phyloP scores from a whole-genome alignment of 2,113 vertebrate genomes.

The Coreoperca whiteheadi region DNA sequence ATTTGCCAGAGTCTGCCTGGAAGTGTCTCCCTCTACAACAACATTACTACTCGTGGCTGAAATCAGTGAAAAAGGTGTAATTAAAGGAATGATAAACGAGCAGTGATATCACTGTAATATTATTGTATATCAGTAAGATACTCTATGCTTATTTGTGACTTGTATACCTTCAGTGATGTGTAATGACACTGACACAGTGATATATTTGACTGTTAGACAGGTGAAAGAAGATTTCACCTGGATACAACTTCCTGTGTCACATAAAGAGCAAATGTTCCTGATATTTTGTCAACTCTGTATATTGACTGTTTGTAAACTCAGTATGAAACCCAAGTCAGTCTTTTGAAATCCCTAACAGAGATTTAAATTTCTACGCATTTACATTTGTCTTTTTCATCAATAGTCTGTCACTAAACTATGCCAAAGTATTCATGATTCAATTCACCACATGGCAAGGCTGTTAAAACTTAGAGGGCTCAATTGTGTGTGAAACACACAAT shows the following conservation, averaged over 20 bases:
- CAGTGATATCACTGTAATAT: constrained; percentile 59
- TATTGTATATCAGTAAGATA: constrained; percentile 62
- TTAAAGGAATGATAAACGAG: constrained; percentile 40
- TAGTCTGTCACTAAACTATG: constrained; percentile 83
- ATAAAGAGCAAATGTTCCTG: constrained; percentile 32
- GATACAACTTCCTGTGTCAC: constrained; percentile 35
- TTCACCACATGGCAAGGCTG: constrained; percentile 70
- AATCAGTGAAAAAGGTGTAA: constrained; percentile 66
- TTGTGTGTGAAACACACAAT: constrained; percentile 67
- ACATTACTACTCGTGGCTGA: constrained; percentile 57
- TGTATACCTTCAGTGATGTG: constrained; percentile 67
- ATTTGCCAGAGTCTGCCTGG: constrained; percentile 74
- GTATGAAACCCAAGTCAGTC: constrained; percentile 23
- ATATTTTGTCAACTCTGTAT: constrained; percentile 53
- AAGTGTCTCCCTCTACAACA: constrained; percentile 61
- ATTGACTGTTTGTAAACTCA: constrained; percentile 57
- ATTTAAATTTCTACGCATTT: constrained; percentile 64
- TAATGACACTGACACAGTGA: constrained; percentile 53
- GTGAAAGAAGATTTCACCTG: constrained; percentile 37
- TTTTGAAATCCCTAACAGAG: constrained; percentile 46
- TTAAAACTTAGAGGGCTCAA: constrained; percentile 75
- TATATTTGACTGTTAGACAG: constrained; percentile 59
- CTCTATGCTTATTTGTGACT: constrained; percentile 71
- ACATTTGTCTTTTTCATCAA: constrained; percentile 67
- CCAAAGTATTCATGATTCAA: constrained; percentile 82